Base-by-base conservation (phyloP, 1,140 invertebrate species). In the Procambarus clarkii region DNA sequence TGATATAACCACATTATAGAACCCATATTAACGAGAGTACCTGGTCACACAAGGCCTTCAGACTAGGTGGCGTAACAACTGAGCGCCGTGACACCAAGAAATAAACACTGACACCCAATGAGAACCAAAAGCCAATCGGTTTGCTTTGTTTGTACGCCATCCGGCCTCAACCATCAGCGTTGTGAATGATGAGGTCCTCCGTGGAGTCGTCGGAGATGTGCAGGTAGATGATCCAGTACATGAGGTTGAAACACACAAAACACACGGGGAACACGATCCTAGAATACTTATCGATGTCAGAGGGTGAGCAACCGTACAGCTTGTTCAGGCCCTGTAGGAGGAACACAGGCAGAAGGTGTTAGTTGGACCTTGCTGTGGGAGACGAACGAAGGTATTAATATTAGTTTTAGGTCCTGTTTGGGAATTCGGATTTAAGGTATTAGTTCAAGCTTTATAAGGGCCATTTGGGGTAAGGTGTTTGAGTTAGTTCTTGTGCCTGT, bases 151-250 rank as follows among this genome's bases (percentile, higher is more conserved):
- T 81, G 79, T 81, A 81, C 79, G 79, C 46, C 24, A 13, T 34
- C 45, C 50, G 11, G 50, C 76, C 64, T 86, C 58, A 64, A 64
- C 58, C 48, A 50, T 91, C 88, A 45, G 50, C 58, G 48, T 86
- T 90, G 80, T 93, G 92, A 46, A 92, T 95, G 93, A 98, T 97
- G 94, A 98, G 95, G 95, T 98, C 98, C 94, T 98, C 97, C 94
- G 97, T 97, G 88, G 98, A 97, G 91, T 98, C 97, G 95, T 98
- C 98, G 93, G 97, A 98, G 94, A 99, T 98, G 96, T 98, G 98
- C 93, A 98, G 95, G 94, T 99, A 99, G 93, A 99, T 98, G 94
- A 98, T 98, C 98, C 98, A 99, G 95, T 99, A 99, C 98, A 98
- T 98, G 83, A 99, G 96, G 95, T 99, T 99, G 96, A 99, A 99